Conservation (phyloP, 2,888 invertebrate species). For the Thereva unica region DNA sequence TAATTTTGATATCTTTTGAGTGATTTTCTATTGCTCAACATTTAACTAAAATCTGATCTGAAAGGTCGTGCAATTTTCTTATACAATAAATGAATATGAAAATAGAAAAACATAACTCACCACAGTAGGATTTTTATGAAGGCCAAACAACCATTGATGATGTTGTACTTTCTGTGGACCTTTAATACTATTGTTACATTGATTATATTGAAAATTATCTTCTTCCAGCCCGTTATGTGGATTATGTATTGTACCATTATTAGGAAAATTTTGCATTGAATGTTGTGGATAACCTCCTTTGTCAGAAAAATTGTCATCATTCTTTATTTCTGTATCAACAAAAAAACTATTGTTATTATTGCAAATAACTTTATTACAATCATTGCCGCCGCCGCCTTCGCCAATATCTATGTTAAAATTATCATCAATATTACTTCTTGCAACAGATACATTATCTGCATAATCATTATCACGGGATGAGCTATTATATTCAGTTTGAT, state of each 20-base stretch:
- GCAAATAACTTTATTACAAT: conserved; percentile 2
- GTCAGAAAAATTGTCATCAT: neutral
- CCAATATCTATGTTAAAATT: conserved; percentile 9
- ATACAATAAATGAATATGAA: neutral
- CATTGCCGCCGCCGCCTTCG: neutral
- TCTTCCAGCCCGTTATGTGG: too few relatives aligned
- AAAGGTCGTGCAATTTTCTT: neutral
- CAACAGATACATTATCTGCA: conserved; percentile 6
- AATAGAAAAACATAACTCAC: conserved; percentile 40
- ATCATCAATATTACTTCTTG: conserved; percentile 11
- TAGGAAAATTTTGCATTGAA: neutral
- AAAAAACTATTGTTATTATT: neutral
- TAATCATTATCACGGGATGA: neutral
- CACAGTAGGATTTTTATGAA: conserved; percentile 56
- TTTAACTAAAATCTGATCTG: too few relatives aligned
- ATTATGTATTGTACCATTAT: neutral
- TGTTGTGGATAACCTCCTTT: neutral
- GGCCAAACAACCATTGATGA: conserved; percentile 56
- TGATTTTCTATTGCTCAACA: too few relatives aligned
- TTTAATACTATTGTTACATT: neutral
- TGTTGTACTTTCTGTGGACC: neutral
- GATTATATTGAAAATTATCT: too few relatives aligned
- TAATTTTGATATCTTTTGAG: too few relatives aligned
- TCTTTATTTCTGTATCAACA: neutral
- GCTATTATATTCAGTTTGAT: conserved; percentile 42